Percentiles rank a stretch among this genome's conserved stretches.
These are phyloP conservation scores for Serinus canaria DNA, from an alignment of 2,113 vertebrate genomes.

Conservation along the genomic window DNA sequence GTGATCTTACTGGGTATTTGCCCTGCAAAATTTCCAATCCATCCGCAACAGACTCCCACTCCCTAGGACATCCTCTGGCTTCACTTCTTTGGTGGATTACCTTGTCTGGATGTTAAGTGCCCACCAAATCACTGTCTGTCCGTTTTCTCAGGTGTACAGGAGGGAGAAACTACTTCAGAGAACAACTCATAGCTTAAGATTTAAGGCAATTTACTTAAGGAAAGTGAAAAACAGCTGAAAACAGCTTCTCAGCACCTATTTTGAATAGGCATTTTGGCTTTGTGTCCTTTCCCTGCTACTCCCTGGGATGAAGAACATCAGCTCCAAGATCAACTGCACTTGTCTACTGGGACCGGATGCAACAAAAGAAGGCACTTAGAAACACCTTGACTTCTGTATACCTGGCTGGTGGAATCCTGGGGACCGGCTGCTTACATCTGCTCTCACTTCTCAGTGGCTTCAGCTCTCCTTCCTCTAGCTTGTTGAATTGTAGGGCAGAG, in stretches of 20 bases:
- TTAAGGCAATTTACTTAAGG: background rate
- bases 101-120: background rate
- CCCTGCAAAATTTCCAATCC: background rate
- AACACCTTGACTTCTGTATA: background rate
- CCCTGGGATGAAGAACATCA: background rate
- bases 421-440: background rate
- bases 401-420: background rate
- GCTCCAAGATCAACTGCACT: background rate
- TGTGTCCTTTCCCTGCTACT: background rate
- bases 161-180: background rate
- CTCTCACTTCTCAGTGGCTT: background rate
- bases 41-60: background rate
- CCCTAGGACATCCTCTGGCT: background rate
- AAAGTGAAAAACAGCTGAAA: background rate
- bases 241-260: background rate
- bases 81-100: background rate
- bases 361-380: background rate
- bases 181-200: background rate
- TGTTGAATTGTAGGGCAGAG: background rate
- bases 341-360: background rate
- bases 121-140: too few species aligned
- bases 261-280: background rate
- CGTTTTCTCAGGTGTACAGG: background rate
- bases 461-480: background rate
- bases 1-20: background rate